Evolutionary conservation across 2,888 invertebrate genomes (phyloP).

Genomic region (Smittia sp.): DNA sequence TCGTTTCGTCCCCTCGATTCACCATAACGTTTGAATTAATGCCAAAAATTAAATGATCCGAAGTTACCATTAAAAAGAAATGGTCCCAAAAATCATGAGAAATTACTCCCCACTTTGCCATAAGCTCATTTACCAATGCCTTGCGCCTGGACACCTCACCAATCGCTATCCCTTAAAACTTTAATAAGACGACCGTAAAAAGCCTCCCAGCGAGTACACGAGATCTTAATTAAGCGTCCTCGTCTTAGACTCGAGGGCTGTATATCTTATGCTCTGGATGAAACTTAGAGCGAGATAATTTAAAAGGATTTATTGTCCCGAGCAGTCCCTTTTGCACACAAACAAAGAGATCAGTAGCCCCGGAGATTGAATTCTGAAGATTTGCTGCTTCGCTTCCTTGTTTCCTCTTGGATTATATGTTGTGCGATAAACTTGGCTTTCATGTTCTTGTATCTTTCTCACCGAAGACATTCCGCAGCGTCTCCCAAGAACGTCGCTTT

Average conservation of each 20-base stretch:
- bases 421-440: conserved; percentile 15
- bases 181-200: conserved; percentile 15
- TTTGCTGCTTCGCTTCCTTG: conserved; percentile 11
- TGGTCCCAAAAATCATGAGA: conserved; percentile 30
- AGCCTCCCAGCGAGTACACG: not conserved
- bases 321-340: conserved; percentile 7
- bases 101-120: conserved; percentile 18
- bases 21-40: conserved; percentile 34
- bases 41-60: conserved; percentile 42
- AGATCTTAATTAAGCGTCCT: not conserved
- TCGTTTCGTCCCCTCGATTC: not conserved
- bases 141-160: not conserved
- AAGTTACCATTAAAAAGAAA: conserved; percentile 30
- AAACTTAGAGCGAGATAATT: not conserved
- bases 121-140: conserved; percentile 29
- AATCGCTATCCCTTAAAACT: not conserved
- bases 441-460: conserved; percentile 8
- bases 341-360: conserved; percentile 19
- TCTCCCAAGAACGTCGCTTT: conserved; percentile 32
- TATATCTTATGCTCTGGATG: not conserved
- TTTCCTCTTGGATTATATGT: conserved; percentile 3
- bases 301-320: not conserved
- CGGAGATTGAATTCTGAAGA: conserved; percentile 37
- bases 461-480: not conserved
- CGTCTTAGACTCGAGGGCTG: not conserved